A percentile compares a stretch with the other conserved stretches of the same genome.
phyloP scores from a whole-genome alignment of 2,113 vertebrate genomes.

The Pomatorhinus ruficollis region DNA sequence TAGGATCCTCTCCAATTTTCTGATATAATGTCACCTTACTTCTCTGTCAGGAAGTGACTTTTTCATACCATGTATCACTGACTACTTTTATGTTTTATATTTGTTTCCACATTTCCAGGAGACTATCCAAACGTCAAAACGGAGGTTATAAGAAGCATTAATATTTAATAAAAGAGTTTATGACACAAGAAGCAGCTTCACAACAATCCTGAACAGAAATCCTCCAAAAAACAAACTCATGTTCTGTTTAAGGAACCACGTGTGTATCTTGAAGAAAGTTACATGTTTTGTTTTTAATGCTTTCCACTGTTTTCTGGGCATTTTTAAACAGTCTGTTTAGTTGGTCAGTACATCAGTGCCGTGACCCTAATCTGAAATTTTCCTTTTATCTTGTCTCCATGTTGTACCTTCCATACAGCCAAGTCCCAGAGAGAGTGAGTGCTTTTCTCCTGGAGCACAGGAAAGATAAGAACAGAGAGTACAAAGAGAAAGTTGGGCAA shows the following conservation, averaged over 20 bases:
- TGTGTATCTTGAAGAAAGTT: neutral
- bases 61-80: neutral
- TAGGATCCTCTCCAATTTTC: neutral
- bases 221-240: neutral
- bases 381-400: neutral
- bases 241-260: neutral
- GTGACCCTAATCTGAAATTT: neutral
- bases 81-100: neutral
- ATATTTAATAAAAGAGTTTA: neutral
- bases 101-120: neutral
- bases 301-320: neutral
- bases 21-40: neutral
- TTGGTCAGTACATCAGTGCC: neutral
- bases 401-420: neutral
- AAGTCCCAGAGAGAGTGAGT: neutral
- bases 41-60: neutral
- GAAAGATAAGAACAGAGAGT: neutral
- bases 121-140: neutral
- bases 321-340: conserved; percentile 22
- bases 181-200: neutral
- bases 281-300: neutral
- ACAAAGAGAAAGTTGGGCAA: conserved; percentile 31
- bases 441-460: neutral
- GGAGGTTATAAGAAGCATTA: neutral
- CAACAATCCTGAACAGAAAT: neutral